Conservation (phyloP, 1,140 invertebrate genomes). For the Psilanteris sp. region DNA sequence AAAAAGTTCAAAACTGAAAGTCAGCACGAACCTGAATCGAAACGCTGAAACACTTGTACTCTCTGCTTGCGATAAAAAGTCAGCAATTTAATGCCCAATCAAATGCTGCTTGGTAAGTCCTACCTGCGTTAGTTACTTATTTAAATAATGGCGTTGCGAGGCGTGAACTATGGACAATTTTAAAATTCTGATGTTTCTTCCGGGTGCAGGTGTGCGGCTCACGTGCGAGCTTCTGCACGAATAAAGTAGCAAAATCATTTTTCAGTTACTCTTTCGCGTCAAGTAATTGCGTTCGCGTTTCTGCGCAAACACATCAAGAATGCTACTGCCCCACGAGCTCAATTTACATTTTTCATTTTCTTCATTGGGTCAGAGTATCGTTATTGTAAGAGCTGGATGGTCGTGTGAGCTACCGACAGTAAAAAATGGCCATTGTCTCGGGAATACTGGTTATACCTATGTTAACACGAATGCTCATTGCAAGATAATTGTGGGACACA, state of each 20-base stretch:
- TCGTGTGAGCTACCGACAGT: conserved; percentile 3
- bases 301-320: conserved; percentile 27
- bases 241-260: conserved; percentile 44
- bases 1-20: conserved; percentile 32
- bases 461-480: conserved; percentile 20
- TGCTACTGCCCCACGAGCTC: conserved; percentile 5
- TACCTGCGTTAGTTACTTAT: conserved; percentile 24
- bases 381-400: conserved; percentile 18
- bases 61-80: conserved; percentile 24
- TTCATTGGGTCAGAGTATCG: conserved; percentile 31
- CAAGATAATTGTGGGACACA: conserved; percentile 24
- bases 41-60: conserved; percentile 18
- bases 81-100: conserved; percentile 40
- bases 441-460: conserved; percentile 4
- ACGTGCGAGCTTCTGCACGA: conserved; percentile 6
- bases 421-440: conserved; percentile 40
- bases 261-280: conserved; percentile 13
- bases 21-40: conserved; percentile 24
- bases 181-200: conserved; percentile 15
- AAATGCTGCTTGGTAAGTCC: conserved; percentile 1
- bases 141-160: conserved; percentile 11
- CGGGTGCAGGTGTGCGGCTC: conserved; percentile 52
- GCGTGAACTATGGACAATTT: conserved; percentile 40
- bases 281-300: conserved; percentile 40
- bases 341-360: conserved; percentile 29